Evolutionary conservation across 2,888 invertebrate species (phyloP).

Genomic region (Hartigia nigra): DNA sequence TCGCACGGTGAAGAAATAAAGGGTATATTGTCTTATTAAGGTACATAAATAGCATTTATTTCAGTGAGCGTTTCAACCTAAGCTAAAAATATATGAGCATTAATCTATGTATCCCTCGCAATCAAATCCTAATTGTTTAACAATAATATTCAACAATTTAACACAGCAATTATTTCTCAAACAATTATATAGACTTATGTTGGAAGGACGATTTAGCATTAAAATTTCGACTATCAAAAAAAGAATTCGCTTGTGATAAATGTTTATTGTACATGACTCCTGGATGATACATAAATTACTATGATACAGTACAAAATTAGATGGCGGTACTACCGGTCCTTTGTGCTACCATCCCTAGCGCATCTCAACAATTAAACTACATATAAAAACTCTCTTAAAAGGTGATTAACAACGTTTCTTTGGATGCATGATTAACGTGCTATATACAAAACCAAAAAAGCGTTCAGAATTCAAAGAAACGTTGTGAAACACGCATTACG

Average conservation of each 20-base stretch:
- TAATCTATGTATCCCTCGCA: not conserved
- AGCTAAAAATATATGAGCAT: not conserved
- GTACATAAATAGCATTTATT: conserved; percentile 24
- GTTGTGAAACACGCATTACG: not conserved
- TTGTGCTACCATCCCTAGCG: not conserved
- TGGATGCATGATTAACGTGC: not conserved
- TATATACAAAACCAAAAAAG: not conserved
- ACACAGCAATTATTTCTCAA: not conserved
- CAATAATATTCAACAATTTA: not conserved
- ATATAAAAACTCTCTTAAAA: not conserved
- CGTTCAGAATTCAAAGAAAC: not conserved
- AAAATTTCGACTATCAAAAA: not conserved
- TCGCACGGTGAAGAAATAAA: conserved; percentile 39
- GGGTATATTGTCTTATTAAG: conserved; percentile 30
- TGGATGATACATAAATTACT: not conserved
- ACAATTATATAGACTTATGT: not conserved
- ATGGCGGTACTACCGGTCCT: not conserved
- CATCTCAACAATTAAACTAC: not conserved
- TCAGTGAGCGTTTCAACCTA: not conserved
- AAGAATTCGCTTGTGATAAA: not conserved
- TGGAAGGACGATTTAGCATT: not conserved
- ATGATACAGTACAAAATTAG: not conserved
- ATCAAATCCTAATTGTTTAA: not conserved
- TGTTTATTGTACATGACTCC: not conserved
- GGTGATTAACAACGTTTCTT: not conserved